Evolutionary conservation across 2,797 vertebrate genomes (phyloP), one percentile per base, ranked within the genome.

Genomic region (Alosa sapidissima): DNA sequence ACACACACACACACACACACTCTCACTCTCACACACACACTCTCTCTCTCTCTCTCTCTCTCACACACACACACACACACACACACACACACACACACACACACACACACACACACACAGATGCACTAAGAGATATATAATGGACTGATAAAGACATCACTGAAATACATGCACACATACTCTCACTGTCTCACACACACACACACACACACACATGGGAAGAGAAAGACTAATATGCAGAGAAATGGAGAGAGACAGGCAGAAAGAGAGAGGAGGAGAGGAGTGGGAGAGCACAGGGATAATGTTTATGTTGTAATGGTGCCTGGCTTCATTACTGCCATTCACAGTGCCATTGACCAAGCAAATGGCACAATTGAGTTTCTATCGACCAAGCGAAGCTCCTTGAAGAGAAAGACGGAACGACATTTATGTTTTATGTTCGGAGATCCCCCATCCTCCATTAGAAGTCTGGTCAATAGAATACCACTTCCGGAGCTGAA

Each of bases 391-490:
- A 75, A 72, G 11, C 10, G 28, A 11, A 72, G 68, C 5, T 41
- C 33, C 13, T 14, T 13, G 0, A 3, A 41, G 68, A 14, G 33
- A 4, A 72, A 45, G 68, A 19, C 33, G 5, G 13, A 1, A 28
- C 68, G 13, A 75, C 68, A 75, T 75, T 75, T 75, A 75, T 75
- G 36, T 75, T 75, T 75, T 41, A 75, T 72, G 33, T 36, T 41
- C 68, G 5, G 3, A 41, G 33, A 68, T 75, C 16, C 33, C 68
- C 36, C 41, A 0, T 14, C 33, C 68, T 45, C 41, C 33, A 75
- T 45, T 45, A 33, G 68, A 13, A 36, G 16, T 75, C 33, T 33
- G 13, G 1, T 75, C 68, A 75, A 75, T 75, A 41, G 41, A 45
- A 45, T 14, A 75, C 33, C 33, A 75, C 33, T 75, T 41, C 41